Conservation (phyloP, 2,113 vertebrate species). For the Xyrauchen texanus region DNA sequence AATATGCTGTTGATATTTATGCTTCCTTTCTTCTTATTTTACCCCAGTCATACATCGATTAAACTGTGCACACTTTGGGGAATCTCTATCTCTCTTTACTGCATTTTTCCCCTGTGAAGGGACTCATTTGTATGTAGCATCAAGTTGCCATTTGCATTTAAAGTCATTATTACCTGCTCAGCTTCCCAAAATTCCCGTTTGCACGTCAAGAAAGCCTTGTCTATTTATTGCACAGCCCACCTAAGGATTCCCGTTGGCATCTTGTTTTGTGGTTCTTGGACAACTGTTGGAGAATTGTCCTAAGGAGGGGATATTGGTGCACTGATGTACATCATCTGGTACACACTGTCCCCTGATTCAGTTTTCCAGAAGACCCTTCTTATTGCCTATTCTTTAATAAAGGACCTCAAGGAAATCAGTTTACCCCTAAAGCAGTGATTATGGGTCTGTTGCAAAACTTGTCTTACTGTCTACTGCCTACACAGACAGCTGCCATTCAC, state of each 20-base stretch:
- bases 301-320: background rate
- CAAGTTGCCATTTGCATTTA: constrained; percentile 69
- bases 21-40: constrained; percentile 60
- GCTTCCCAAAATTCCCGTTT: constrained; percentile 67
- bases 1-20: constrained; percentile 19
- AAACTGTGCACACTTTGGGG: constrained; percentile 50
- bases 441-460: background rate
- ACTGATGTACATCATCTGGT: constrained; percentile 21
- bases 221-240: constrained; percentile 42
- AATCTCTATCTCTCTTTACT: constrained; percentile 65
- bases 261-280: background rate
- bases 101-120: constrained; percentile 67
- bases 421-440: constrained; percentile 11
- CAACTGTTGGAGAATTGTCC: background rate
- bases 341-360: background rate
- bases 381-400: background rate
- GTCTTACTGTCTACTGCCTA: too few relatives aligned
- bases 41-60: constrained; percentile 53
- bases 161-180: constrained; percentile 67
- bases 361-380: background rate
- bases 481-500: too few relatives aligned
- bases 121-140: constrained; percentile 66
- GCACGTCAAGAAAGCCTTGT: constrained; percentile 53
- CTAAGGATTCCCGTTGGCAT: constrained; percentile 27
- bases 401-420: constrained; percentile 17